Base-by-base conservation (phyloP, 2,888 invertebrate species). In the Rhabditoides inermis region DNA sequence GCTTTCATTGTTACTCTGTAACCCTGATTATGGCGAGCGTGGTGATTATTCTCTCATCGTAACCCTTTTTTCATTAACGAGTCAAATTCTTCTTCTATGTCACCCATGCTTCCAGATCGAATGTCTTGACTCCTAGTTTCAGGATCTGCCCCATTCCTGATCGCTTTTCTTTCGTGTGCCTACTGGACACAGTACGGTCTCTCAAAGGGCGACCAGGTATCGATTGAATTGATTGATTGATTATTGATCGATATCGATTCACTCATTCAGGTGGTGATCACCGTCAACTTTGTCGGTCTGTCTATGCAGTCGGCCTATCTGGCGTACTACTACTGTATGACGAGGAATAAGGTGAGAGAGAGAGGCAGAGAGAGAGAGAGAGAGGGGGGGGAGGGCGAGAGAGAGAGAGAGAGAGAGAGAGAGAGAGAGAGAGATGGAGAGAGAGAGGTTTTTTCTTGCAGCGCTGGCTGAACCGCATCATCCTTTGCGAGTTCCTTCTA, bases 151-250 rank as follows among this genome's bases (percentile, higher is more conserved):
- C 32, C 10, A 6, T 42, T 25, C 45, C 2, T 27, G 15, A 45
- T 36, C 42, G 56, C 69, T 7, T 65, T 66, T 35, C 41, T 72
- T 79, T 87, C 88, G 78, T 84, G 85, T 72, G 83, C 83, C 65
- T 79, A 88, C 49, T 89, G 88, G 88, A 78, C 88, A 26, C 80
- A 85, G 49, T 90, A 90, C 79, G 88, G 88, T n/a, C n/a, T n/a
- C n/a, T n/a, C n/a, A n/a, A n/a, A n/a, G n/a, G n/a, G n/a, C n/a
- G 88, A 89, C 74, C 79, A 79, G n/a, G n/a, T n/a, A n/a, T n/a
- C n/a, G n/a, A n/a, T n/a, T n/a, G n/a, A n/a, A n/a, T n/a, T n/a
- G n/a, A n/a, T n/a, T n/a, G n/a, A n/a, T n/a, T n/a, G n/a, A n/a
- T n/a, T n/a, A n/a, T n/a, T n/a, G n/a, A n/a, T n/a, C n/a, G n/a